phyloP scores from a whole-genome alignment of 2,113 vertebrate species.

The Grammomys dolichurus region DNA sequence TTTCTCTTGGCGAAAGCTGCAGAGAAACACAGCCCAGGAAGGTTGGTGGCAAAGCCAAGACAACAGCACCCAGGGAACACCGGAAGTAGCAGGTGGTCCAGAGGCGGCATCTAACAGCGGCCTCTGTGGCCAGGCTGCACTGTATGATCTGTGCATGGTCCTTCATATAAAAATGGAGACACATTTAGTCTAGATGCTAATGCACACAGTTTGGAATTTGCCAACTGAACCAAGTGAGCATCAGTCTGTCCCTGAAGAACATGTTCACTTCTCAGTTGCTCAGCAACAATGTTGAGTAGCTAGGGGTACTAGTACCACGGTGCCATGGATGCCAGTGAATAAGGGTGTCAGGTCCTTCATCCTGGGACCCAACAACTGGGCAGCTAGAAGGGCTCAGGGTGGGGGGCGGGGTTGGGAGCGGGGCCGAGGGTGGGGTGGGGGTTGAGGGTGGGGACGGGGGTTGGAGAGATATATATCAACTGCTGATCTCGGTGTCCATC shows the following conservation, averaged over 20 bases:
- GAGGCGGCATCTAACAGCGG: rapidly evolving
- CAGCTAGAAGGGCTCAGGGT: rapidly evolving
- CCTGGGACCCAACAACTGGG: rapidly evolving
- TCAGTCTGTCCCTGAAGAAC: neutral
- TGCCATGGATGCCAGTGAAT: neutral
- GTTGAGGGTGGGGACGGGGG: rapidly evolving
- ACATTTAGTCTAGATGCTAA: rapidly evolving
- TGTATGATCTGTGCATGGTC: rapidly evolving
- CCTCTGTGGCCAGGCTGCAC: neutral
- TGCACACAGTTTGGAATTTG: neutral
- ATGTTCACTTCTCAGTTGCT: neutral
- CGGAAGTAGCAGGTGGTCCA: neutral
- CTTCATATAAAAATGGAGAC: neutral
- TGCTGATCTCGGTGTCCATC: neutral
- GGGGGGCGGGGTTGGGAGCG: neutral
- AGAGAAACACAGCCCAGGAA: slow-evolving; percentile 59
- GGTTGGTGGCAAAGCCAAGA: neutral
- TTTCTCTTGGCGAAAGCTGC: slow-evolving; percentile 87
- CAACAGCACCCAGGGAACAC: rapidly evolving
- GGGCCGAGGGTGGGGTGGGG: too few relatives aligned
- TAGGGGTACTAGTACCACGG: neutral
- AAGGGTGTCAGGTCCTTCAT: neutral
- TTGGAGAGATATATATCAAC: rapidly evolving
- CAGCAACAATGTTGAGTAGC: neutral
- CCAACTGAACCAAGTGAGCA: rapidly evolving